These are phyloP conservation scores for Poecilia picta DNA, from an alignment of 2,797 vertebrate genomes.

Conservation along the genomic window DNA sequence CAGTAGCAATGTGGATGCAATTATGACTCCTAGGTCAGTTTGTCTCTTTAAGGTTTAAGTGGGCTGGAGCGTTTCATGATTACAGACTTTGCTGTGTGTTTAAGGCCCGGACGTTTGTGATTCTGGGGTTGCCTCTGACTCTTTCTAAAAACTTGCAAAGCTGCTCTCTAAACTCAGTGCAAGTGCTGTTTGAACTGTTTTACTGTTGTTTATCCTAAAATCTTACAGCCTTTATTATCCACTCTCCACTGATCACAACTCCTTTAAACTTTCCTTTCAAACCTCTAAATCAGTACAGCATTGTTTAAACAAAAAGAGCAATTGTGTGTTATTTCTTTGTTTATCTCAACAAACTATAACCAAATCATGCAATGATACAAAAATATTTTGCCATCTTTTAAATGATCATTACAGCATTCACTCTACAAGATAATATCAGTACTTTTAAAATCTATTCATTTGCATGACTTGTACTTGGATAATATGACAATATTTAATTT, in stretches of 20 bases:
- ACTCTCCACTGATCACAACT: constrained; percentile 46
- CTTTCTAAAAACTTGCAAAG: constrained; percentile 63
- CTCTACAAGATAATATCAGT: background rate
- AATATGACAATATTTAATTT: background rate
- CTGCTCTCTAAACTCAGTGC: constrained; percentile 63
- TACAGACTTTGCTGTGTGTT: constrained; percentile 77
- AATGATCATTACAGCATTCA: constrained; percentile 17
- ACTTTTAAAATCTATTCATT: constrained; percentile 15
- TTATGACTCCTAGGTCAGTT: constrained; percentile 73
- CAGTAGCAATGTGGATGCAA: constrained; percentile 77
- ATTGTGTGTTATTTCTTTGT: constrained; percentile 41
- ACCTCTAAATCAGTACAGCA: constrained; percentile 42
- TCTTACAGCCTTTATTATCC: constrained; percentile 39
- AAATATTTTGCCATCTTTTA: constrained; percentile 31
- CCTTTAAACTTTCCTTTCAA: constrained; percentile 57
- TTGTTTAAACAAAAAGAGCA: constrained; percentile 45
- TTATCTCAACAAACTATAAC: constrained; percentile 10
- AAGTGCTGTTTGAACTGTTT: constrained; percentile 63
- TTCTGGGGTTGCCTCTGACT: constrained; percentile 70
- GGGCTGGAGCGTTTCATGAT: constrained; percentile 74
- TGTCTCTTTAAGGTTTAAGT: constrained; percentile 77
- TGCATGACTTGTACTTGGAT: background rate
- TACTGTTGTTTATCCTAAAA: constrained; percentile 67
- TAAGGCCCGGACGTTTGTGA: constrained; percentile 75
- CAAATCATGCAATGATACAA: constrained; percentile 23